Evolutionary conservation across 2,113 vertebrate genomes (phyloP).

Genomic region (Zingel zingel): DNA sequence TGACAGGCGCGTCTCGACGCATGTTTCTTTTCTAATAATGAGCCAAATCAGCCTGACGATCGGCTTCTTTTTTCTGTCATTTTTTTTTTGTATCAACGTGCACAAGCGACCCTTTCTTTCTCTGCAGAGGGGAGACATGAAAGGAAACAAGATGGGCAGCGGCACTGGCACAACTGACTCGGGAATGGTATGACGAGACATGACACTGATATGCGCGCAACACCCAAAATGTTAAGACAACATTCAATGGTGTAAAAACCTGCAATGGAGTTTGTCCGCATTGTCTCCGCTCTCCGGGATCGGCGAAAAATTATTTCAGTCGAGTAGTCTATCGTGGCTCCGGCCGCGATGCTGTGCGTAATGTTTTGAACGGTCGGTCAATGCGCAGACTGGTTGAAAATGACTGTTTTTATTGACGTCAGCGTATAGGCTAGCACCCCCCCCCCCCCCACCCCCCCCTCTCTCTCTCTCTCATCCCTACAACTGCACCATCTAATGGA

Average conservation of each 20-base stretch:
- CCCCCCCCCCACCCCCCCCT: neutral
- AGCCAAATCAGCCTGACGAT: constrained; percentile 20
- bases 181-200: constrained; percentile 78
- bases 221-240: constrained; percentile 74
- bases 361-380: constrained; percentile 81
- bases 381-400: constrained; percentile 81
- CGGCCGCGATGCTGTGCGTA: constrained; percentile 75
- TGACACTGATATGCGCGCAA: constrained; percentile 76
- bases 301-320: constrained; percentile 54
- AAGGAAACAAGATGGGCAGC: constrained; percentile 68
- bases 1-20: constrained; percentile 48
- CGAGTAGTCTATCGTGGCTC: constrained; percentile 64
- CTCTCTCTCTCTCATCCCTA: constrained; percentile 39
- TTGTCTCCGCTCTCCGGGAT: constrained; percentile 47
- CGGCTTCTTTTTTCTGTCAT: neutral
- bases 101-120: constrained; percentile 28
- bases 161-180: constrained; percentile 64
- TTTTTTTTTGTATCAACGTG: constrained; percentile 27
- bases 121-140: constrained; percentile 46
- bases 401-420: constrained; percentile 83
- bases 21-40: neutral
- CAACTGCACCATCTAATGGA: constrained; percentile 79
- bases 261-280: constrained; percentile 65
- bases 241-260: constrained; percentile 76
- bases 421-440: constrained; percentile 66